phyloP scores from a whole-genome alignment of 2,797 vertebrate species.

The Danio albolineatus region DNA sequence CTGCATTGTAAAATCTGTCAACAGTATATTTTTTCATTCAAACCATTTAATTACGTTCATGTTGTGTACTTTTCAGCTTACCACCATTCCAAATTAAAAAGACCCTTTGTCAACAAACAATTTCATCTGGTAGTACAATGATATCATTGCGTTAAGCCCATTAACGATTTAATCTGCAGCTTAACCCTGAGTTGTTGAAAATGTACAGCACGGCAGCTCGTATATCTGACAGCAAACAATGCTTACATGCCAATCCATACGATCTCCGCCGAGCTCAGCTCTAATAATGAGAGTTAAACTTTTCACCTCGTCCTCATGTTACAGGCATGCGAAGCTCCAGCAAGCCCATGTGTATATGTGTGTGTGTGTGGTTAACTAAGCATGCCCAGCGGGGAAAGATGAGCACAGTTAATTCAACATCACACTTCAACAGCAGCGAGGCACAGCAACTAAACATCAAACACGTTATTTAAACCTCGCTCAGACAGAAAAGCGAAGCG shows the following conservation, averaged over 20 bases:
- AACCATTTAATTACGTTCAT: background rate
- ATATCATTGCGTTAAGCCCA: background rate
- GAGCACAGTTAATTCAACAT: conserved; percentile 30
- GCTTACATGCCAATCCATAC: background rate
- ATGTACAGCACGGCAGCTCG: background rate
- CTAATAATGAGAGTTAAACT: conserved; percentile 34
- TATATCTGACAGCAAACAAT: background rate
- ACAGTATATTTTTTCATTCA: no score
- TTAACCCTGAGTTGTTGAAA: conserved; percentile 13
- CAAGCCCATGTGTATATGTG: background rate
- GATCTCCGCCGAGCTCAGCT: background rate
- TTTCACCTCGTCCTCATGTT: conserved; percentile 26
- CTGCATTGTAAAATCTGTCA: no score
- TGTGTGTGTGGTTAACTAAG: conserved; percentile 35
- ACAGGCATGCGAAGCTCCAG: background rate
- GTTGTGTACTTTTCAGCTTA: background rate
- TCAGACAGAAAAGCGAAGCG: conserved; percentile 27
- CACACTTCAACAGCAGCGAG: conserved; percentile 26
- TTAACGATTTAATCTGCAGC: conserved; percentile 1
- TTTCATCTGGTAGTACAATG: background rate
- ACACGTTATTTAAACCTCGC: conserved; percentile 30
- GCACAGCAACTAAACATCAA: conserved; percentile 32
- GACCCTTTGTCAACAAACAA: background rate
- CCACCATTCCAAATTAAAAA: background rate
- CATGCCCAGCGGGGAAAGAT: conserved; percentile 4